These are phyloP conservation scores for Drosophila guanche DNA, from an alignment of 1,140 invertebrate genomes.

Conservation along the genomic window DNA sequence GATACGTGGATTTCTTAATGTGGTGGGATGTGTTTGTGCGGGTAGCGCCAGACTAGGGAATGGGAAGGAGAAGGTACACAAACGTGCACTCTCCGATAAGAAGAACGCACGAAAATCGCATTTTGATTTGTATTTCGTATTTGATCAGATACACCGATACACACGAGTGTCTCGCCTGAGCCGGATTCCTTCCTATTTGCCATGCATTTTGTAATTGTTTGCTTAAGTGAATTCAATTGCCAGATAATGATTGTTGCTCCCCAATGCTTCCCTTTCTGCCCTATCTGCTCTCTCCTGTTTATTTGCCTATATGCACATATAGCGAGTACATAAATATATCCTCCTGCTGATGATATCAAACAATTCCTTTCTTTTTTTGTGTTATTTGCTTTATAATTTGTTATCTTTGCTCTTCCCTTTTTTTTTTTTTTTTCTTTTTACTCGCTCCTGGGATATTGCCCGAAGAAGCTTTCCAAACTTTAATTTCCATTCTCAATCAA, in stretches of 20 bases:
- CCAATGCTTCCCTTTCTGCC: constrained; percentile 4
- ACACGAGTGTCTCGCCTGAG: constrained; percentile 14
- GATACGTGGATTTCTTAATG: constrained; percentile 15
- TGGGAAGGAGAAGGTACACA: constrained; percentile 50
- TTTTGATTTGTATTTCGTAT: constrained; percentile 74
- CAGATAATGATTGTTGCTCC: constrained; percentile 65
- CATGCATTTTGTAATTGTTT: constrained; percentile 69
- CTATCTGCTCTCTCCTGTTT: constrained; percentile 3
- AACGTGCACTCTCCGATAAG: constrained; percentile 63
- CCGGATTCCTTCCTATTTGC: constrained; percentile 46
- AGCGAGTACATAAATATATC: no score
- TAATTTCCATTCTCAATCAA: constrained; percentile 30
- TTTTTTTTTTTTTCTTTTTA: constrained; percentile 1
- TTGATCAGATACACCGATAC: constrained; percentile 61
- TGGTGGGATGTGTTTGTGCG: constrained; percentile 3
- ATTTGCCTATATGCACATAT: no score
- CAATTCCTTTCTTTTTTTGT: constrained; percentile 44
- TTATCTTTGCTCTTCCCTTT: constrained; percentile 46
- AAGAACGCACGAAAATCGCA: constrained; percentile 72
- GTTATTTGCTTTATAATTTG: constrained; percentile 68
- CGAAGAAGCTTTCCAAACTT: constrained; percentile 16
- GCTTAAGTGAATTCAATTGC: constrained; percentile 73
- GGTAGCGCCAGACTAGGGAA: constrained; percentile 51
- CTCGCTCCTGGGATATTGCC: neutral
- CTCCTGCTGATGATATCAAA: constrained; percentile 25